Evolutionary conservation across 1,140 invertebrate genomes (phyloP), one percentile per base, ranked within the genome.

Genomic region (Babylonia areolata): DNA sequence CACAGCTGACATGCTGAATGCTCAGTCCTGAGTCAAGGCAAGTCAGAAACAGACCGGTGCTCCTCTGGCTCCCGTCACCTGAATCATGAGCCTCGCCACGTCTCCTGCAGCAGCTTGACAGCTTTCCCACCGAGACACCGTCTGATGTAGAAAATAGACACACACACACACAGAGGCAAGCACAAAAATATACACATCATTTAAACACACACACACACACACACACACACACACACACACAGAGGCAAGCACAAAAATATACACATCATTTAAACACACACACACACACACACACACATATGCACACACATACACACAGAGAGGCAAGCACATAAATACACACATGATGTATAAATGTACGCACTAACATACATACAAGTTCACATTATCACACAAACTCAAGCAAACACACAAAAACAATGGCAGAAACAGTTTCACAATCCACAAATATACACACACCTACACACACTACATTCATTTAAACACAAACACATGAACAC

Each of bases 1-100:
- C 97, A 94, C 96, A 96, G 33, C 79, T 71, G 37, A 84, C 64
- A n/a, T 40, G 82, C 17, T 35, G 58, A 17, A 82, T 39, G 58
- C 28, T 35, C 51, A 79, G 51, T n/a, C 71, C 73, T 1, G 71
- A 71, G 37, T 78, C 75, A 46, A 73, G 23, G 35, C 31, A 46
- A 33, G 84, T 33, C 75, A 85, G 23, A 28, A 23, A 39, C n/a
- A 85, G 84, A n/a, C 15, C 28, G 17, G 28, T 23, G 15, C 28
- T 23, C 58, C 6, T 23, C 28, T 64, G 58, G 15, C 28, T 64
- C 58, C 0, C 0, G 58, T 64, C 58, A 51, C 46, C 46, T 2
- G 46, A 51, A 9, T 51, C 46, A 51, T 51, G 9, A 51, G 5
- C 15, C 12, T 64, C 58, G 6, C 58, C 28, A 23, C 23, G 58